A percentile compares a stretch with the other conserved stretches of the same genome.
phyloP scores from a whole-genome alignment of 23 tunicate genomes.

The Styela plicata region DNA sequence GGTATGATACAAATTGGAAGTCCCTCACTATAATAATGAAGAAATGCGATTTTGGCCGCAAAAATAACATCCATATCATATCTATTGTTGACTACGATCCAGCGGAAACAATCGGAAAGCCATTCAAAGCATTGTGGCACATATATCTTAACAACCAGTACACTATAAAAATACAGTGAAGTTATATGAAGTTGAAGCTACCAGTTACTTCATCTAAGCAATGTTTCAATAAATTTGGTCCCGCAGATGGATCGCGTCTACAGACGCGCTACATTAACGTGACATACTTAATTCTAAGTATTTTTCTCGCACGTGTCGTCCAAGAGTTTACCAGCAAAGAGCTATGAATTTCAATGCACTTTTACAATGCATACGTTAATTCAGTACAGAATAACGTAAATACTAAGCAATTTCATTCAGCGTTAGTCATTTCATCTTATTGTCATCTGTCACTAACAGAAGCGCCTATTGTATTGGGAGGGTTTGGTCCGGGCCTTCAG shows the following conservation, averaged over 20 bases:
- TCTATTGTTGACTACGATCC: background rate
- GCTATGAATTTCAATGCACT: background rate
- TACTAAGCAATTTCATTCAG: background rate
- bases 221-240: too few species aligned
- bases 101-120: background rate
- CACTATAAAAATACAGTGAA: background rate
- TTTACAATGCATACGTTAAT: background rate
- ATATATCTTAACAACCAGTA: background rate
- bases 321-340: too few species aligned
- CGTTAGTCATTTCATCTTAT: background rate
- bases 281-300: too few species aligned
- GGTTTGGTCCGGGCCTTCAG: background rate
- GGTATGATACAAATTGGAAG: background rate
- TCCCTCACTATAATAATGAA: background rate
- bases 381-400: background rate
- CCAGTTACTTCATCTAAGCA: too few species aligned
- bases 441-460: background rate
- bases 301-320: too few species aligned
- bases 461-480: background rate
- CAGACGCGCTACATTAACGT: too few species aligned
- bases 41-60: background rate
- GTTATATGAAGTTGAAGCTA: too few species aligned
- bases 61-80: background rate
- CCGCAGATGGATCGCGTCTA: too few species aligned
- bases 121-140: background rate